These are phyloP conservation scores for Trichacis sp. DNA, from an alignment of 2,888 invertebrate genomes.

Conservation along the genomic window DNA sequence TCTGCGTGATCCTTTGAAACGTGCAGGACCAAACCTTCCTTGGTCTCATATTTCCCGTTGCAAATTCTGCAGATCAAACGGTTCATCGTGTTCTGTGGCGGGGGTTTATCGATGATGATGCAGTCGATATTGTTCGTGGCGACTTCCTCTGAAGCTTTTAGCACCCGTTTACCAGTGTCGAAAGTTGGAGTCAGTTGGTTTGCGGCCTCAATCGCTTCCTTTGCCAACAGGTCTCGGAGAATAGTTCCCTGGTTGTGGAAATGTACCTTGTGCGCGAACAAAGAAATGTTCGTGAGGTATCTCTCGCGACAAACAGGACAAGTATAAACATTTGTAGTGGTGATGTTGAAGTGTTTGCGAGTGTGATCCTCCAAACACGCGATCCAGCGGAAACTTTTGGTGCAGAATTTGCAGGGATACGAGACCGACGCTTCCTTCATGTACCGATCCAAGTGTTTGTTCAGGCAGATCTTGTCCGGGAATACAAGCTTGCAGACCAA, in stretches of 20 bases:
- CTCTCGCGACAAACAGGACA: conserved; percentile 29
- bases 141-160: too few species aligned
- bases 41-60: conserved; percentile 2
- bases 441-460: conserved; percentile 30
- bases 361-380: conserved; percentile 31
- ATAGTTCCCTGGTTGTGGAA: conserved; percentile 20
- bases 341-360: conserved; percentile 34
- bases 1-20: conserved; percentile 12
- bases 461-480: conserved; percentile 6
- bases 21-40: conserved; percentile 22
- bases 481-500: conserved; percentile 30
- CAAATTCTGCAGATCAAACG: conserved; percentile 9
- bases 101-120: neutral
- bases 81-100: neutral
- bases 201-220: neutral
- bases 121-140: neutral
- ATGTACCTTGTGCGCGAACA: conserved; percentile 34
- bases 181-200: too few species aligned
- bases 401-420: conserved; percentile 27
- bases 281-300: conserved; percentile 24
- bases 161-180: too few species aligned
- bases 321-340: conserved; percentile 19
- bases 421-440: conserved; percentile 14
- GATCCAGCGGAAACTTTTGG: conserved; percentile 30
- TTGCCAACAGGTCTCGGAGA: neutral